These are phyloP conservation scores for Oncorhynchus keta DNA, from an alignment of 2,113 vertebrate genomes.

Conservation along the genomic window DNA sequence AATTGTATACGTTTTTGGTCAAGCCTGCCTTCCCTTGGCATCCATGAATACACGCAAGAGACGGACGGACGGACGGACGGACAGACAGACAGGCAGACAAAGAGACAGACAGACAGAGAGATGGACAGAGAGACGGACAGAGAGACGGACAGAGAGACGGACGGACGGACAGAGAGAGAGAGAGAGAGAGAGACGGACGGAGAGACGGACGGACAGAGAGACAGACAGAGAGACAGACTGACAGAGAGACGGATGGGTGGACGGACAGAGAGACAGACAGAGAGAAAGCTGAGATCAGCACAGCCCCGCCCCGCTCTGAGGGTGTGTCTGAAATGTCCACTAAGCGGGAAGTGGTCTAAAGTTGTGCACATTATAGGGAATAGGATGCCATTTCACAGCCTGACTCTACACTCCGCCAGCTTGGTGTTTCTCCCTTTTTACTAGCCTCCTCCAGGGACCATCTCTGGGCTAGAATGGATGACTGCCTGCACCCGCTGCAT, in stretches of 20 bases:
- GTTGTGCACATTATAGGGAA: too few species aligned
- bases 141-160: too few species aligned
- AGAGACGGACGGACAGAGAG: too few species aligned
- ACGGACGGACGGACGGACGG: too few species aligned
- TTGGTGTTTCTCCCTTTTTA: constrained; percentile 70
- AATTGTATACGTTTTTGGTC: too few species aligned
- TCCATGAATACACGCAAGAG: too few species aligned
- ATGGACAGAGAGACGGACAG: constrained; percentile 9
- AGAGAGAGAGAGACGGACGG: too few species aligned
- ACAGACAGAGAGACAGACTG: too few species aligned
- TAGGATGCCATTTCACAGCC: not conserved
- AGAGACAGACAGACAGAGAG: accelerated
- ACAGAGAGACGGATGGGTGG: too few species aligned
- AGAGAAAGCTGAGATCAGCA: constrained; percentile 9
- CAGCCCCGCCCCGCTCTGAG: constrained; percentile 9
- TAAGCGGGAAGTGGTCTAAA: too few species aligned
- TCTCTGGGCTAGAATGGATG: constrained; percentile 71
- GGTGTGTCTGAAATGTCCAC: constrained; percentile 13
- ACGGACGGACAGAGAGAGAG: not conserved
- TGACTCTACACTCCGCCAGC: constrained; percentile 14
- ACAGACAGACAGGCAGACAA: too few species aligned
- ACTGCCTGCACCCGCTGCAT: constrained; percentile 71
- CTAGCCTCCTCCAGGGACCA: constrained; percentile 64
- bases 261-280: not conserved
- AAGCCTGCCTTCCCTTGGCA: too few species aligned